phyloP scores from a whole-genome alignment of 2,113 vertebrate species.

The Chloropsis cyanopogon region DNA sequence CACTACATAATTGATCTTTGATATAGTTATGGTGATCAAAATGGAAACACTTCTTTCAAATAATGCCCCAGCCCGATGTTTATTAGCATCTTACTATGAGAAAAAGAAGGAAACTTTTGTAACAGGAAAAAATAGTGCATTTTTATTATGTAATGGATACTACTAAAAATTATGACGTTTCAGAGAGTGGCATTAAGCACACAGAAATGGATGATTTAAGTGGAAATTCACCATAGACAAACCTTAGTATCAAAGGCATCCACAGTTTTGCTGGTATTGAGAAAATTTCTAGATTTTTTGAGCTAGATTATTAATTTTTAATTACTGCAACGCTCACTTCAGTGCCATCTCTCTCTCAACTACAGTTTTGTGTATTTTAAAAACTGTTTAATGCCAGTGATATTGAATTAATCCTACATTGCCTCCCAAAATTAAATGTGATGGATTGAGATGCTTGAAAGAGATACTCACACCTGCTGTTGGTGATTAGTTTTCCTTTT shows the following conservation, averaged over 20 bases:
- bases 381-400: neutral
- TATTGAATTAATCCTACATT: neutral
- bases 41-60: neutral
- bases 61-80: neutral
- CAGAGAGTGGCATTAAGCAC: neutral
- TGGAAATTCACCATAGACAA: neutral
- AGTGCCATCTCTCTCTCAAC: neutral
- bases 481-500: neutral
- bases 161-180: neutral
- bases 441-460: neutral
- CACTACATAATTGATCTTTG: neutral
- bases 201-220: neutral
- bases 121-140: neutral
- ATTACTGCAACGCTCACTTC: neutral
- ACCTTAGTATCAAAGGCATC: neutral
- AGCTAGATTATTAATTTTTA: neutral
- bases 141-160: neutral
- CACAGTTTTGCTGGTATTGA: fast-evolving
- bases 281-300: neutral
- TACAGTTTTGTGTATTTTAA: neutral
- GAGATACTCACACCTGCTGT: neutral
- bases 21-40: neutral
- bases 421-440: neutral
- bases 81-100: neutral
- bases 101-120: neutral